Evolutionary conservation across 2,113 vertebrate genomes (phyloP).

Genomic region (Stomatorhinus ivindoensis): DNA sequence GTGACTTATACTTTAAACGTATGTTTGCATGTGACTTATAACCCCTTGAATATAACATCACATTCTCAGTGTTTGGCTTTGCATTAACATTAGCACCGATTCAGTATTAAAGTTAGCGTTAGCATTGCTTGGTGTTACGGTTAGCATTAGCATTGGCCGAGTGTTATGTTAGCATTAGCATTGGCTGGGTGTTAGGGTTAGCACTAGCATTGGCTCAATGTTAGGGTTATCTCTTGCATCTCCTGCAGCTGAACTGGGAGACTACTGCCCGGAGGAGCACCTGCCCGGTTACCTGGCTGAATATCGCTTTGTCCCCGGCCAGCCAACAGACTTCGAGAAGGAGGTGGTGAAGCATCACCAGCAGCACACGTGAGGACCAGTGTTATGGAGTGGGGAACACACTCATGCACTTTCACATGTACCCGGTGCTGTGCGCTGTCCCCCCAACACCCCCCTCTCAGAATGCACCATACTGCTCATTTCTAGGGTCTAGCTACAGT

Average conservation of each 20-base stretch:
- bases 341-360: constrained; percentile 96
- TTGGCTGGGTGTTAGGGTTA: not conserved
- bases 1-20: not conserved
- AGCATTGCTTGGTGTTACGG: too few relatives aligned
- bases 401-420: not conserved
- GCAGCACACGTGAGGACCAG: constrained; percentile 80
- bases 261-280: constrained; percentile 82
- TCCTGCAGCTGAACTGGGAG: constrained; percentile 84
- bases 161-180: not conserved
- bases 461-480: not conserved
- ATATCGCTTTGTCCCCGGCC: constrained; percentile 83
- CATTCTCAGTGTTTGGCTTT: not conserved
- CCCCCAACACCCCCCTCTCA: not conserved
- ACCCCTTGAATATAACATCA: not conserved
- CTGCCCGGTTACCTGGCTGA: constrained; percentile 85
- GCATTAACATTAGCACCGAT: not conserved
- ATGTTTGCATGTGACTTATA: not conserved
- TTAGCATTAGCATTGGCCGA: not conserved
- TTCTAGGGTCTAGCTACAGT: not conserved
- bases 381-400: too few relatives aligned
- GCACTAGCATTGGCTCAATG: not conserved
- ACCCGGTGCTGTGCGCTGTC: not conserved
- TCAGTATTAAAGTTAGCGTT: not conserved
- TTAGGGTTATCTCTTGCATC: not conserved
- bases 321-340: constrained; percentile 94